Conservation (phyloP, 2,797 vertebrate species). For the Nyctalus aviator region DNA sequence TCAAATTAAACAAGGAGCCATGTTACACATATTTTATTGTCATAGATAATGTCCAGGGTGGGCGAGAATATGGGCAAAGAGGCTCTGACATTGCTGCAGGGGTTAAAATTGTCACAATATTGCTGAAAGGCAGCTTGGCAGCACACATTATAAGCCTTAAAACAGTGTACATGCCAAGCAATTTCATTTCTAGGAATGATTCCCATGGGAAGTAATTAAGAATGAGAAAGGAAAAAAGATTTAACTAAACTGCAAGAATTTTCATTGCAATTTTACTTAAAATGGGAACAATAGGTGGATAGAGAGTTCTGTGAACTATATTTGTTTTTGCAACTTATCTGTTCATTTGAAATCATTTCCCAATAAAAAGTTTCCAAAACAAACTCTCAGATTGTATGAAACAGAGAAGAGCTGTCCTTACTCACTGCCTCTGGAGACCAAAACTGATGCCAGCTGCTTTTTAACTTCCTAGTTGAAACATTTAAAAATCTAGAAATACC, state of each 20-base stretch:
- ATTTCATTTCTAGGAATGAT: slow-evolving; percentile 31
- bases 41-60: not conserved
- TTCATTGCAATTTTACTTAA: slow-evolving; percentile 2
- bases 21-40: not conserved
- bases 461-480: slow-evolving; percentile 38
- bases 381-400: slow-evolving; percentile 39
- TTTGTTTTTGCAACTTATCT: slow-evolving; percentile 5
- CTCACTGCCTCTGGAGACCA: slow-evolving; percentile 24
- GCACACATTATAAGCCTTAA: not conserved
- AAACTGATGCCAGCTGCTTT: slow-evolving; percentile 30
- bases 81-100: not conserved
- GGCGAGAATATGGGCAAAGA: not conserved
- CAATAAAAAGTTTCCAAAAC: slow-evolving; percentile 10
- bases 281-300: not conserved
- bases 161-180: not conserved
- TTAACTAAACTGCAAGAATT: slow-evolving; percentile 22
- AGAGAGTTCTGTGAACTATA: not conserved
- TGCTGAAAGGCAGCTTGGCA: not conserved
- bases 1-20: slow-evolving; percentile 9
- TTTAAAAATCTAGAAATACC: not conserved
- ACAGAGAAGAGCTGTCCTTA: slow-evolving; percentile 40
- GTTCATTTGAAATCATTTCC: not conserved
- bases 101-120: slow-evolving; percentile 13
- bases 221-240: slow-evolving; percentile 2
- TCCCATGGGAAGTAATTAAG: slow-evolving; percentile 35